phyloP scores from a whole-genome alignment of 2,888 invertebrate species.

The Neoitamus cyanurus region DNA sequence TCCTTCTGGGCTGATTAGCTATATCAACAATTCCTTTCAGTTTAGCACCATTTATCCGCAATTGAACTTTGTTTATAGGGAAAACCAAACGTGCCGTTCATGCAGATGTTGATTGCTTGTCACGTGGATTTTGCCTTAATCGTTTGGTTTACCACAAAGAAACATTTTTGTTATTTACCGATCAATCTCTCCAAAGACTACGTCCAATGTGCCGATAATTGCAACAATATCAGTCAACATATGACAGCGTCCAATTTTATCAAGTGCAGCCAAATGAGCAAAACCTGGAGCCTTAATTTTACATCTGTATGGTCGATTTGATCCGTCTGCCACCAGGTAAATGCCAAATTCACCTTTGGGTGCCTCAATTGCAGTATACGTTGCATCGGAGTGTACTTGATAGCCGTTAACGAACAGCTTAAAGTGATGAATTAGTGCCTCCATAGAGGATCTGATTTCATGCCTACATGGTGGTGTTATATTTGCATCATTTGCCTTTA shows the following conservation, averaged over 20 bases:
- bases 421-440: constrained; percentile 97
- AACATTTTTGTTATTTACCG: constrained; percentile 75
- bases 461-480: constrained; percentile 87
- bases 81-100: no score
- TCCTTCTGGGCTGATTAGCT: no score
- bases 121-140: no score
- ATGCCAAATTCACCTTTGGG: constrained; percentile 99
- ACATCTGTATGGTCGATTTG: constrained; percentile 93
- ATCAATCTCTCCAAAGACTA: constrained; percentile 94
- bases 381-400: constrained; percentile 94
- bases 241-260: constrained; percentile 87
- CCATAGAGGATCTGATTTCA: constrained; percentile 98
- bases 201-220: constrained; percentile 93
- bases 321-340: constrained; percentile 95
- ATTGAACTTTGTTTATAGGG: no score
- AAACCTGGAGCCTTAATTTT: constrained; percentile 92
- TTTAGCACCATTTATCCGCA: no score
- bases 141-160: no score
- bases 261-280: constrained; percentile 86
- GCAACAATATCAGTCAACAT: constrained; percentile 98
- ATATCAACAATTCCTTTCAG: no score
- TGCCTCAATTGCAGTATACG: constrained; percentile 96
- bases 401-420: constrained; percentile 97
- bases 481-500: constrained; percentile 95
- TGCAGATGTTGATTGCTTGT: no score